A percentile compares a stretch with the other conserved stretches of the same genome.
phyloP scores from a whole-genome alignment of 2,113 vertebrate genomes.

The Lota lota region DNA sequence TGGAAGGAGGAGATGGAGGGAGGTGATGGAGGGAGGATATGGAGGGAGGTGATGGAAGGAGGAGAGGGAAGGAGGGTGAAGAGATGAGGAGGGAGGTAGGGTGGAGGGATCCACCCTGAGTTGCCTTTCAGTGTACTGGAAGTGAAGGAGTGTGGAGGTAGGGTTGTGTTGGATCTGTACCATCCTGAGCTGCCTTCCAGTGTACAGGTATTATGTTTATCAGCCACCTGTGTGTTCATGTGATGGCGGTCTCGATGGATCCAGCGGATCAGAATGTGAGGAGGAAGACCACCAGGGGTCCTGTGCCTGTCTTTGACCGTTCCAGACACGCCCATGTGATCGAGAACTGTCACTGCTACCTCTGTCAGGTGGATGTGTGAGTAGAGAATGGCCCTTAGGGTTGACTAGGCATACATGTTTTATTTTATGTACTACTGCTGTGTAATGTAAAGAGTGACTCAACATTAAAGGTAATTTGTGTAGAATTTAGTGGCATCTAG shows the following conservation, averaged over 20 bases:
- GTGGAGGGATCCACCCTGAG: background rate
- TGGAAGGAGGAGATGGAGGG: background rate
- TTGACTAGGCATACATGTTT: too few relatives aligned
- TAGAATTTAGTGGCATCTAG: too few relatives aligned
- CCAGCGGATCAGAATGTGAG: conserved; percentile 89
- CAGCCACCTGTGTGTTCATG: conserved; percentile 85
- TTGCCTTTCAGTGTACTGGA: background rate
- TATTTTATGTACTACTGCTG: too few relatives aligned
- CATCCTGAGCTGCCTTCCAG: conserved; percentile 66
- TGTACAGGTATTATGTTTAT: conserved; percentile 85
- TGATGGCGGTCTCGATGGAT: conserved; percentile 88
- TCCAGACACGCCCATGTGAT: conserved; percentile 89
- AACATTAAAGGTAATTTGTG: too few relatives aligned
- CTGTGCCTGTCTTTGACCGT: conserved; percentile 83
- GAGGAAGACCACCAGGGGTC: conserved; percentile 79
- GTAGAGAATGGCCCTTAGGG: conserved; percentile 48
- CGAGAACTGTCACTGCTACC: conserved; percentile 94
- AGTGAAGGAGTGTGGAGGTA: background rate
- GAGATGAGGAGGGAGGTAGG: background rate
- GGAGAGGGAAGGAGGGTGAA: background rate
- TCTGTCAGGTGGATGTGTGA: conserved; percentile 97
- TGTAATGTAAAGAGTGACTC: too few relatives aligned
- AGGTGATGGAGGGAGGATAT: background rate
- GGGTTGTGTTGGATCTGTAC: background rate
- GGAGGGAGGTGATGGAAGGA: background rate